These are phyloP conservation scores for Crematogaster levior DNA, from an alignment of 2,888 invertebrate genomes.

Conservation along the genomic window DNA sequence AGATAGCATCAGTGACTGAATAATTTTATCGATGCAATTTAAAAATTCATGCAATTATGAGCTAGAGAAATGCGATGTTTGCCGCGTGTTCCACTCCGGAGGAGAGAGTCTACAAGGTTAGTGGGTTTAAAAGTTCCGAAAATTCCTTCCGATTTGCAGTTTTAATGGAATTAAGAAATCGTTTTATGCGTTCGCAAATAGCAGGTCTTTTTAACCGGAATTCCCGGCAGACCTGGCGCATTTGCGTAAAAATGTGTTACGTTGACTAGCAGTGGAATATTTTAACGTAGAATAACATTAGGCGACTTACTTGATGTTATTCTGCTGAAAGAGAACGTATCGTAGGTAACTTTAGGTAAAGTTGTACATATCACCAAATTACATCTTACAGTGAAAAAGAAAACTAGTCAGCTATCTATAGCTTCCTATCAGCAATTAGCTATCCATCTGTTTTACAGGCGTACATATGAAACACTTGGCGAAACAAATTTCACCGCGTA, in stretches of 20 bases:
- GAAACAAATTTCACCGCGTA: conserved; percentile 27
- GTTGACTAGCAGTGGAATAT: not conserved
- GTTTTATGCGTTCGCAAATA: conserved; percentile 36
- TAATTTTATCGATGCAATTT: conserved; percentile 17
- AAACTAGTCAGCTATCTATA: not conserved
- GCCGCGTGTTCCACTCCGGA: not conserved
- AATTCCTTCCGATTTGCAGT: conserved; percentile 12
- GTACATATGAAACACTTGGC: not conserved
- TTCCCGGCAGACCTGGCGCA: not conserved
- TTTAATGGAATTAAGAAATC: conserved; percentile 50
- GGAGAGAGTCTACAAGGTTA: not conserved
- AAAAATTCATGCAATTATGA: conserved; percentile 24
- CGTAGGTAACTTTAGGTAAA: too few relatives aligned
- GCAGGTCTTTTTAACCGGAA: conserved; percentile 10
- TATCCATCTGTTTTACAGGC: not conserved
- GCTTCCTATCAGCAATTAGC: too few relatives aligned
- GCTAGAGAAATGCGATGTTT: conserved; percentile 6
- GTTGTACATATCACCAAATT: conserved; percentile 2
- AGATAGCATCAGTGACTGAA: not conserved
- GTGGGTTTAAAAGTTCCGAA: conserved; percentile 36
- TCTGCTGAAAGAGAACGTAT: not conserved
- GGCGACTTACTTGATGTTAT: not conserved
- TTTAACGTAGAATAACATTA: conserved; percentile 13
- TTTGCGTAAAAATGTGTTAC: conserved; percentile 37
- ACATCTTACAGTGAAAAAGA: not conserved